These are phyloP conservation scores for Cyanoderma ruficeps DNA, from an alignment of 2,113 vertebrate genomes.

Conservation along the genomic window DNA sequence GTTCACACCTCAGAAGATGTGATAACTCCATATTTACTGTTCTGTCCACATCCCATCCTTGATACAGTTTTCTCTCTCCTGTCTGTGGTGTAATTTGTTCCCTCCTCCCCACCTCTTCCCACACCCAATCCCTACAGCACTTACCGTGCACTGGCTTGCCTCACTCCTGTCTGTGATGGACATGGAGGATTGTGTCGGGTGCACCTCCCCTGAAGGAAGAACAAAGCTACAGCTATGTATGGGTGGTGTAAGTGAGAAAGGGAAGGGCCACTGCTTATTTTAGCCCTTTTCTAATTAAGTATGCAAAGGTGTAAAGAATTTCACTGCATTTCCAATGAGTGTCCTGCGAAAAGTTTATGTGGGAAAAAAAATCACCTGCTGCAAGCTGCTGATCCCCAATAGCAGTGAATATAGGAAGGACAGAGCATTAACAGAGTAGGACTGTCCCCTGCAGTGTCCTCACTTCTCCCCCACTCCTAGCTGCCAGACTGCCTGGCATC, in stretches of 20 bases:
- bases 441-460: neutral
- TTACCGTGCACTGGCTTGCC: slow-evolving; percentile 76
- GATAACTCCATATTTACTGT: neutral
- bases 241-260: neutral
- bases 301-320: neutral
- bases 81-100: neutral
- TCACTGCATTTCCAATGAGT: neutral
- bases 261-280: neutral
- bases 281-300: neutral
- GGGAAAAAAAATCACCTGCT: neutral
- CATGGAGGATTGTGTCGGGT: slow-evolving; percentile 54
- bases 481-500: neutral
- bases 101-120: neutral
- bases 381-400: neutral
- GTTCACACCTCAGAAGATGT: neutral
- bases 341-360: neutral
- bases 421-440: neutral
- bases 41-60: neutral
- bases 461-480: neutral
- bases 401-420: neutral
- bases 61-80: neutral
- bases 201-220: slow-evolving; percentile 64
- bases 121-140: neutral
- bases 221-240: neutral
- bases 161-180: slow-evolving; percentile 65